phyloP scores from a whole-genome alignment of 1,140 invertebrate species.

The Probaryconus sp. region DNA sequence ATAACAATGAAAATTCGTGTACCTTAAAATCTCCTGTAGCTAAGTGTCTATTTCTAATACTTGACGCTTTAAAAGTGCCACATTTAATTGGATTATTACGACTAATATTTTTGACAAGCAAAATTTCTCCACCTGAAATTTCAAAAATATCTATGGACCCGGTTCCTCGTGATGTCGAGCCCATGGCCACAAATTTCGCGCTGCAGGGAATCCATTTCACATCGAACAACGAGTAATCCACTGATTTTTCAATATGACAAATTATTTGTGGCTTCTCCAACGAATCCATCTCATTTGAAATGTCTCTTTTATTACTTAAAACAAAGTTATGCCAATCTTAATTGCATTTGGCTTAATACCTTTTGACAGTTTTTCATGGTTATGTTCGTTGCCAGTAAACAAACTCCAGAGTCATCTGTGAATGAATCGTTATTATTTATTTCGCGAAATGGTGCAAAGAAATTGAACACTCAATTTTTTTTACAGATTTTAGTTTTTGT shows the following conservation, averaged over 20 bases:
- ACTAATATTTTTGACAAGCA: slow-evolving; percentile 86
- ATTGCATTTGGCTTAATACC: no score
- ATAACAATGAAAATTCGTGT: background rate
- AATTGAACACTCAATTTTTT: no score
- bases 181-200: slow-evolving; percentile 93
- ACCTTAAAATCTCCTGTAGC: slow-evolving; percentile 96
- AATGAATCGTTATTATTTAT: no score
- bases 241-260: slow-evolving; percentile 88
- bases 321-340: no score
- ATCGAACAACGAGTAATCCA: slow-evolving; percentile 94
- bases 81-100: slow-evolving; percentile 93
- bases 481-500: no score
- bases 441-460: no score
- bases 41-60: slow-evolving; percentile 86
- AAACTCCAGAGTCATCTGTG: no score
- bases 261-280: slow-evolving; percentile 94
- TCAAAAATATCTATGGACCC: slow-evolving; percentile 94
- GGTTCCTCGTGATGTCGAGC: slow-evolving; percentile 89
- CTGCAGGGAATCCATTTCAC: slow-evolving; percentile 96
- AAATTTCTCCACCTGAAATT: slow-evolving; percentile 85
- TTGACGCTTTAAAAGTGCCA: slow-evolving; percentile 93
- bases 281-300: slow-evolving; percentile 75
- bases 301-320: no score
- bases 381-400: no score
- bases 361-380: no score